Evolutionary conservation across 2,113 vertebrate species (phyloP).

Genomic region (Antennarius striatus): DNA sequence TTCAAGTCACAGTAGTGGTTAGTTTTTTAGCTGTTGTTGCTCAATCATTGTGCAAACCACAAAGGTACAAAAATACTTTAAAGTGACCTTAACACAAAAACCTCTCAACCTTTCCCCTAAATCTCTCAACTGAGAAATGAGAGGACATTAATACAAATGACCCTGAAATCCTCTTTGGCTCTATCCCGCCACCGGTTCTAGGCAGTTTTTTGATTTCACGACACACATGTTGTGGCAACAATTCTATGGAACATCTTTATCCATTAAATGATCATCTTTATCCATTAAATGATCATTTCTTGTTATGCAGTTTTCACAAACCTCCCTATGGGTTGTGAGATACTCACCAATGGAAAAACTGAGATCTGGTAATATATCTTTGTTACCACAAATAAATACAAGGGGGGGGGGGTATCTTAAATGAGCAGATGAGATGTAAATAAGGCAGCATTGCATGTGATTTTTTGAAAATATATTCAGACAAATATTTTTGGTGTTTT

Average conservation of each 20-base stretch:
- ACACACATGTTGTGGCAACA: conserved; percentile 15
- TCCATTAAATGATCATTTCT: neutral
- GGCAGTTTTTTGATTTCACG: conserved; percentile 35
- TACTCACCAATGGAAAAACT: too few relatives aligned
- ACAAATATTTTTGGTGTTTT: too few relatives aligned
- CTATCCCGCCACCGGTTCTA: conserved; percentile 16
- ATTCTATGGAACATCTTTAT: conserved; percentile 43
- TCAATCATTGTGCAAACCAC: conserved; percentile 39
- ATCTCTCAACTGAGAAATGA: conserved; percentile 52
- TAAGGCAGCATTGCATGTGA: too few relatives aligned
- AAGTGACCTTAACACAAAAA: conserved; percentile 42
- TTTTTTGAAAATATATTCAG: too few relatives aligned
- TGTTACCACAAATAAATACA: too few relatives aligned
- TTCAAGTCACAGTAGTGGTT: conserved; percentile 33
- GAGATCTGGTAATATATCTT: too few relatives aligned
- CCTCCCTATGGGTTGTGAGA: too few relatives aligned
- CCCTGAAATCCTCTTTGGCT: conserved; percentile 49
- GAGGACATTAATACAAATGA: conserved; percentile 64
- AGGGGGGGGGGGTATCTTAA: too few relatives aligned
- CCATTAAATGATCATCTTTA: neutral
- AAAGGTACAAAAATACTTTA: conserved; percentile 46
- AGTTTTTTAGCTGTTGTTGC: conserved; percentile 31
- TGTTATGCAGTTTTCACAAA: too few relatives aligned
- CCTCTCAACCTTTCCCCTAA: conserved; percentile 53
- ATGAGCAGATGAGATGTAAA: too few relatives aligned